phyloP scores from a whole-genome alignment of 2,797 vertebrate genomes.

The Morelia viridis region DNA sequence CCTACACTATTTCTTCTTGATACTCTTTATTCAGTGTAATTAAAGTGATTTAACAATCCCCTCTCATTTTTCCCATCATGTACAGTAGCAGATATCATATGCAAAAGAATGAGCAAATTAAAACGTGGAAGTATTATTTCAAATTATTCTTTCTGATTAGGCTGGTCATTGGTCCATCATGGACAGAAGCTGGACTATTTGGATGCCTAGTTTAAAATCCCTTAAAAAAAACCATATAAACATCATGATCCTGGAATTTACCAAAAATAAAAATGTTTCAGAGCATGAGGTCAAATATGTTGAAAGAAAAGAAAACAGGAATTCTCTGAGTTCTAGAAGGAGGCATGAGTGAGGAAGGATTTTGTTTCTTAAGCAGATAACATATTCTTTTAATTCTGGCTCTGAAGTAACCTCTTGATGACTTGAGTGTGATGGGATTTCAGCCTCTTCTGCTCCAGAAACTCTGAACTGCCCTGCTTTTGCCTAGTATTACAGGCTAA shows the following conservation, averaged over 20 bases:
- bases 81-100: not conserved
- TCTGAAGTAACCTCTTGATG: not conserved
- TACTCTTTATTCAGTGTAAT: not conserved
- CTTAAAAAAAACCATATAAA: not conserved
- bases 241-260: not conserved
- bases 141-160: not conserved
- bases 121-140: not conserved
- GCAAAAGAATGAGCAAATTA: not conserved
- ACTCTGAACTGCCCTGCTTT: not conserved
- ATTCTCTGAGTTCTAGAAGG: not conserved
- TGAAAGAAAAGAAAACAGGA: not conserved
- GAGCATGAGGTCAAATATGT: not conserved
- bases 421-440: not conserved
- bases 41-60: not conserved
- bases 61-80: not conserved
- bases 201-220: not conserved
- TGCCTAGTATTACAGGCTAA: not conserved
- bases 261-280: constrained; percentile 3
- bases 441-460: not conserved
- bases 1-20: not conserved
- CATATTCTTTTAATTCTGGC: not conserved
- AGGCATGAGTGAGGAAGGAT: not conserved
- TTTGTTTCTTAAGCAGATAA: not conserved
- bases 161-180: not conserved
- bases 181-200: not conserved